Conservation (phyloP, 2,888 invertebrate species). For the Eugnorisma glareosa region DNA sequence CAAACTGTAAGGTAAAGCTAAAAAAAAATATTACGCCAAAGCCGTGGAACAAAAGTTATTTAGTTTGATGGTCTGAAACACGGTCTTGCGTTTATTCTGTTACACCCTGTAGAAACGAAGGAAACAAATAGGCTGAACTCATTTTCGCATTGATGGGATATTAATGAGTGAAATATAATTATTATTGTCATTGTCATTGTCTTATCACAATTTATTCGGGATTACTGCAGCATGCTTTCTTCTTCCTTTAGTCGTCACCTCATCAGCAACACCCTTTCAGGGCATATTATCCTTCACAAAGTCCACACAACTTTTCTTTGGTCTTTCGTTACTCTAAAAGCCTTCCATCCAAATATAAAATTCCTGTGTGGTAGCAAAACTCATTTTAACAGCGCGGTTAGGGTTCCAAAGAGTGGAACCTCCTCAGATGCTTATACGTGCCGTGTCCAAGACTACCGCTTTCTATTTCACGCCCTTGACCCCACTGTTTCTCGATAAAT, state of each 20-base stretch:
- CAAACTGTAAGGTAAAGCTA: too few relatives aligned
- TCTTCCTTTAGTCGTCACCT: background rate
- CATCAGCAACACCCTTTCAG: background rate
- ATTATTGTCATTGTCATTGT: background rate
- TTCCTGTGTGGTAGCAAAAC: background rate
- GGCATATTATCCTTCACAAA: background rate
- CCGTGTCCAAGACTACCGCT: background rate
- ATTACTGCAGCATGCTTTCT: background rate
- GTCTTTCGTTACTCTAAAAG: background rate
- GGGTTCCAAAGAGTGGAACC: background rate
- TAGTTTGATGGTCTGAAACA: too few relatives aligned
- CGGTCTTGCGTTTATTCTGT: too few relatives aligned
- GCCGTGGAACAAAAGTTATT: too few relatives aligned
- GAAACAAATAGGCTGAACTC: background rate
- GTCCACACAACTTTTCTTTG: background rate
- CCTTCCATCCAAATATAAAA: background rate
- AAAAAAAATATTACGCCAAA: too few relatives aligned
- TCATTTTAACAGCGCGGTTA: background rate
- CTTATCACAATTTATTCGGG: background rate
- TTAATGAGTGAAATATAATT: too few relatives aligned
- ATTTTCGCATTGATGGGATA: background rate
- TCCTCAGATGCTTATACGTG: conserved; percentile 2
- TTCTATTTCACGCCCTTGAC: conserved; percentile 3
- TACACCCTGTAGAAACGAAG: background rate
- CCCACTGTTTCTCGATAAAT: background rate